Base-by-base conservation (phyloP, 2,113 vertebrate species). In the Perca fluviatilis region DNA sequence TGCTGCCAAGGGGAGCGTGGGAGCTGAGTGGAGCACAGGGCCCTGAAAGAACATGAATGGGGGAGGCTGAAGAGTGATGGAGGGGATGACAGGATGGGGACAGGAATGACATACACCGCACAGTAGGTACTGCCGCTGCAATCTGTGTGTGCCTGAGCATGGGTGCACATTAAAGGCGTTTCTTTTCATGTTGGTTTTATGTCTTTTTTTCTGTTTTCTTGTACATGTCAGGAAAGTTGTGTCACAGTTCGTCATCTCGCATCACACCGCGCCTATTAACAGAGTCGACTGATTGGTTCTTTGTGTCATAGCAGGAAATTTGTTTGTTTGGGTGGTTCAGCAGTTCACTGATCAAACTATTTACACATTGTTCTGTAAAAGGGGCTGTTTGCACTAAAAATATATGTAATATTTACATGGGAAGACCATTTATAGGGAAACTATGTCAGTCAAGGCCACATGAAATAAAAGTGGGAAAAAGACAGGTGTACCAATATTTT, bases 11-110 rank as follows among this genome's bases (percentile, higher is more conserved):
- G 50, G 77, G 74, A 67, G 66, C 21, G 47, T 82, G 62, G 75
- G 76, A 83, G 82, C 68, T 61, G 79, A 84, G 54, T 6, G 81
- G 53, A 74, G 62, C 77, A 16, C 19, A 5, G 58, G 71, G 60
- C 66, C 56, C 57, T 70, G 46, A 66, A 62, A 79, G 84, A 81
- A 76, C 77, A 84, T 79, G 77, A 81, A 71, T 33, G 81, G 43
- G 40, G 46, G 61, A 53, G 69, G 66, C 23, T 70, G 79, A 33
- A 16, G 56, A 80, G 73, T 63, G 73, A 80, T 13, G 2, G 63
- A 51, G 60, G 27, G 15, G 43, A 15, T 74, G 89, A 88, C 81
- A 73, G 84, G 84, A 88, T 67, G 68, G 46, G 68, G 72, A 78
- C 63, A 25, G 58, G 62, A 57, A 51, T 66, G 74, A 86, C 65